Percentiles rank a stretch among this genome's conserved stretches.
Conservation (phyloP, 64 coral and sea anemone genomes). For the Pocillopora damicornis region DNA sequence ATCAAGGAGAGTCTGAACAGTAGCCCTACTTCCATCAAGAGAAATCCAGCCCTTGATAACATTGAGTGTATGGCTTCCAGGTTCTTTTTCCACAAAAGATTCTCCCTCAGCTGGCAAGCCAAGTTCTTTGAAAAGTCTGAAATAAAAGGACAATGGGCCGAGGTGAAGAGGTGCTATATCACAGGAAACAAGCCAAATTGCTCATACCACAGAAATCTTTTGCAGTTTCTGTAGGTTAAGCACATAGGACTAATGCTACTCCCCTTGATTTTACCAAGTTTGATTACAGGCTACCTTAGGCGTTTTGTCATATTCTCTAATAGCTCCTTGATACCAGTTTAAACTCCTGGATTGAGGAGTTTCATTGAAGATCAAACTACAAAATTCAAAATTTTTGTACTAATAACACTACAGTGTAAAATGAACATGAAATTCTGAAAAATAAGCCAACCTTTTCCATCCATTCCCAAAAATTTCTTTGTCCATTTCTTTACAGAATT, state of each 20-base stretch:
- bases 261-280: too few species aligned
- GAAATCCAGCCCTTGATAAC: conserved; percentile 47
- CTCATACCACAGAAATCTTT: too few species aligned
- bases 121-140: conserved; percentile 53
- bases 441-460: conserved; percentile 48
- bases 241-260: too few species aligned
- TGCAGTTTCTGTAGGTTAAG: too few species aligned
- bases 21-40: conserved; percentile 15
- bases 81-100: neutral
- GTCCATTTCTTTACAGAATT: conserved; percentile 25
- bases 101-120: conserved; percentile 21
- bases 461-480: conserved; percentile 23
- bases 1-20: conserved; percentile 28
- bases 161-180: neutral
- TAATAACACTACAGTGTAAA: neutral
- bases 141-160: neutral
- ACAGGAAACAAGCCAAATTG: too few species aligned
- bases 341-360: too few species aligned
- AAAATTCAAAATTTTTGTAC: too few species aligned
- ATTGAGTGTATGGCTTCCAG: conserved; percentile 39
- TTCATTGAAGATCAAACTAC: too few species aligned
- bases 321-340: too few species aligned
- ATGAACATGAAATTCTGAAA: neutral
- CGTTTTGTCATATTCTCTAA: too few species aligned
- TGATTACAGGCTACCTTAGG: too few species aligned